Conservation (phyloP, 1,140 invertebrate genomes). For the Potamilus streckersoni region DNA sequence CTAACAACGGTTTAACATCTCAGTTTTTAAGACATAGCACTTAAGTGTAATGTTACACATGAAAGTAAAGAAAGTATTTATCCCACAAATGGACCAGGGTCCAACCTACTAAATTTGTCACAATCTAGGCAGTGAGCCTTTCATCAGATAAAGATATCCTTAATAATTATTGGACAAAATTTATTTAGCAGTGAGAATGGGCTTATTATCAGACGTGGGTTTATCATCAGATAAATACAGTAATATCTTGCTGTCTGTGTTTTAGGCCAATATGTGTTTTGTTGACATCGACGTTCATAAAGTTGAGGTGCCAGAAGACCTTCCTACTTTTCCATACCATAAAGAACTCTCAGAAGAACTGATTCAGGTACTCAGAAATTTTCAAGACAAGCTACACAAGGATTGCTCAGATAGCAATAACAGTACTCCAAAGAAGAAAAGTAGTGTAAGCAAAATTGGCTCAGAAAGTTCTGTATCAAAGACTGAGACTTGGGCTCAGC, state of each 20-base stretch:
- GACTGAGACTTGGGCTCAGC: slow-evolving; percentile 45
- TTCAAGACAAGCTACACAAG: slow-evolving; percentile 40
- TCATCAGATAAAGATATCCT: no score
- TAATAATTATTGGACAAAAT: no score
- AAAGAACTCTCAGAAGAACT: slow-evolving; percentile 89
- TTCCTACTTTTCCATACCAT: slow-evolving; percentile 91
- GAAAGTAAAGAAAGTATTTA: no score
- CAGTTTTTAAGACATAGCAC: no score
- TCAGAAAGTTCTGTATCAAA: slow-evolving; percentile 19
- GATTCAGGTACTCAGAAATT: slow-evolving; percentile 81
- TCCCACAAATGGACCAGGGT: no score
- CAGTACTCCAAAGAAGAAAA: slow-evolving; percentile 37
- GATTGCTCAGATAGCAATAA: slow-evolving; percentile 26
- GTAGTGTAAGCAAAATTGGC: slow-evolving; percentile 22
- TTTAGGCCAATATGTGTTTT: slow-evolving; percentile 79
- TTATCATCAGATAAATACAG: slow-evolving; percentile 7
- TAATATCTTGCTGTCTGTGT: slow-evolving; percentile 2
- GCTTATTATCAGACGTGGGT: background rate
- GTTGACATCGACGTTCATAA: slow-evolving; percentile 94
- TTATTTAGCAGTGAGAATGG: background rate
- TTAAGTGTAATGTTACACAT: no score
- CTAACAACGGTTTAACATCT: no score
- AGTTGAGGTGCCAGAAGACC: slow-evolving; percentile 94
- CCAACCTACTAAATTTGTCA: no score
- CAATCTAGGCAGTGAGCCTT: no score